phyloP scores from a whole-genome alignment of 2,888 invertebrate genomes.

The Lacanobia oleracea region DNA sequence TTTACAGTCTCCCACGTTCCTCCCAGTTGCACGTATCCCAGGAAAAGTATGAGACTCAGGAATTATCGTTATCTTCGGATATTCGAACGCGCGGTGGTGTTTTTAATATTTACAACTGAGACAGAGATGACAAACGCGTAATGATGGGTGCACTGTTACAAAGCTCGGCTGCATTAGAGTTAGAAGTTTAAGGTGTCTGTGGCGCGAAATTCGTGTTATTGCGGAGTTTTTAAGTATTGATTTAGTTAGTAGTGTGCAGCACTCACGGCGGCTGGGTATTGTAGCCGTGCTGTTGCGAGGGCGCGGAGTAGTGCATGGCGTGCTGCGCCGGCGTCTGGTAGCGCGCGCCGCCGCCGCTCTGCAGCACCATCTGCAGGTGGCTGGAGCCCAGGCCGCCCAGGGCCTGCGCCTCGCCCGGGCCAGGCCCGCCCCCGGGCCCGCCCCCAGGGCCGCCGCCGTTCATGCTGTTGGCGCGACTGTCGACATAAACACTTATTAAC shows the following conservation, averaged over 20 bases:
- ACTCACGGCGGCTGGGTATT: conserved; percentile 77
- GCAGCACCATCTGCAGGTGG: conserved; percentile 88
- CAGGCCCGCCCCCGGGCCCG: conserved; percentile 48
- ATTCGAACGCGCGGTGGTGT: background rate
- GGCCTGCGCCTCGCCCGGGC: conserved; percentile 27
- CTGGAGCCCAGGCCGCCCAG: conserved; percentile 67
- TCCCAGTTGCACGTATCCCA: no score
- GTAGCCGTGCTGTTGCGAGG: conserved; percentile 76
- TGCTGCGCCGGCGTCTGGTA: conserved; percentile 76
- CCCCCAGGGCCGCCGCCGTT: conserved; percentile 73
- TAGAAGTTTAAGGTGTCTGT: background rate
- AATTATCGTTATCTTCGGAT: background rate
- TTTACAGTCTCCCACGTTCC: no score
- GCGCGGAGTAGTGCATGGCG: conserved; percentile 70
- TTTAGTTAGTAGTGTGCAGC: background rate
- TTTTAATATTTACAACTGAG: background rate
- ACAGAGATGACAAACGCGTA: background rate
- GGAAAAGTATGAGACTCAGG: background rate
- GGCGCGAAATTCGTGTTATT: background rate
- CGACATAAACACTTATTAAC: conserved; percentile 3
- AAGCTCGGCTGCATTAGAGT: background rate
- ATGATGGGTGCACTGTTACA: background rate
- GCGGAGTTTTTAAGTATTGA: background rate
- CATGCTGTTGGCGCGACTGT: conserved; percentile 77
- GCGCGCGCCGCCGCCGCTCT: conserved; percentile 79